Percentiles rank a stretch among this genome's conserved stretches.
Evolutionary conservation across 2,888 invertebrate genomes (phyloP).

Genomic region (Platyscelio sp.): DNA sequence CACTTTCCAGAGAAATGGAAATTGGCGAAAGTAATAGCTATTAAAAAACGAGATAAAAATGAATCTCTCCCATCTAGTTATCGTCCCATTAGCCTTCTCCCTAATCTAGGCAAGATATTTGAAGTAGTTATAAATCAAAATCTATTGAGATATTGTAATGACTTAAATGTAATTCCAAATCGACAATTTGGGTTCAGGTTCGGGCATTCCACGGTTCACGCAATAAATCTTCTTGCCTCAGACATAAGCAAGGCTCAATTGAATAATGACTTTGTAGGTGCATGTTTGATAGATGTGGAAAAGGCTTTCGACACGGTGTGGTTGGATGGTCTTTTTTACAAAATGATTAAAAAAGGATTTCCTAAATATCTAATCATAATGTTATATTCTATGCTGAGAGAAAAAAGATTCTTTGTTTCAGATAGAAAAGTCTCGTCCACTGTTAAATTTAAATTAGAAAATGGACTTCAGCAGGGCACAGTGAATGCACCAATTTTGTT

Average conservation of each 20-base stretch:
- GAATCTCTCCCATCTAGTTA: neutral
- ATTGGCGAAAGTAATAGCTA: conserved; percentile 52
- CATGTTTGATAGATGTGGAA: conserved; percentile 23
- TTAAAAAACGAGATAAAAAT: conserved; percentile 55
- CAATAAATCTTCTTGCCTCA: conserved; percentile 44
- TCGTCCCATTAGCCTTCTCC: conserved; percentile 53
- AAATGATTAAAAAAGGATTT: neutral
- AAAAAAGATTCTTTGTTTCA: conserved; percentile 2
- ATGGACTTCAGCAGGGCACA: conserved; percentile 22
- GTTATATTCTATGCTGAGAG: neutral
- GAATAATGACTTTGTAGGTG: conserved; percentile 1
- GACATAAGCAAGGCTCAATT: conserved; percentile 28
- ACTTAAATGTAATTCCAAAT: conserved; percentile 58
- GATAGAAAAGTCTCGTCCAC: neutral
- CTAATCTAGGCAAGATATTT: conserved; percentile 74
- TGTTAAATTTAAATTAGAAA: neutral
- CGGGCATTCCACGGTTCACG: conserved; percentile 69
- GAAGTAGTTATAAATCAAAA: conserved; percentile 69
- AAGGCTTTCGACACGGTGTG: conserved; percentile 40
- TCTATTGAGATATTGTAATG: conserved; percentile 29
- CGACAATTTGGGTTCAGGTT: conserved; percentile 74
- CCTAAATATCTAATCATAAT: neutral
- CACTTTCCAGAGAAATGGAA: conserved; percentile 43
- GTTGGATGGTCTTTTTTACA: conserved; percentile 27
- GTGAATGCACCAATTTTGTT: conserved; percentile 18